These are phyloP conservation scores for Hormaphis cornu DNA, from an alignment of 1,140 invertebrate genomes.

Conservation along the genomic window DNA sequence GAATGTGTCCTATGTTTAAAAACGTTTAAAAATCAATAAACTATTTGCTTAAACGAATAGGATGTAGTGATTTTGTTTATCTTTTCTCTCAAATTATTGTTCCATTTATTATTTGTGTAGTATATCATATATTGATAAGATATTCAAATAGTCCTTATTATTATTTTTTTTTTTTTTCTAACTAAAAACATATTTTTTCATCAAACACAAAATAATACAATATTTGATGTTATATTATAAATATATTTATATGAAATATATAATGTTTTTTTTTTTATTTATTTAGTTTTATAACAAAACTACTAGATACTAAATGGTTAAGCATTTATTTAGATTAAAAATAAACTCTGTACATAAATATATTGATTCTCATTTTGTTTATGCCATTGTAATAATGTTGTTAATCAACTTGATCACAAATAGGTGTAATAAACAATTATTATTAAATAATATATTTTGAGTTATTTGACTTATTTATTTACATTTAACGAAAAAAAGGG, in stretches of 20 bases:
- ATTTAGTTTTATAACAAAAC: slow-evolving; percentile 19
- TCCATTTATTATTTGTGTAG: background rate
- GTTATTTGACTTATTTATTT: too few species aligned
- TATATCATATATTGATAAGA: background rate
- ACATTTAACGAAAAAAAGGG: too few species aligned
- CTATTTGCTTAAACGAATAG: background rate
- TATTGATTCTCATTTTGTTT: slow-evolving; percentile 10
- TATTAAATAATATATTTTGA: too few species aligned
- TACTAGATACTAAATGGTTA: slow-evolving; percentile 7
- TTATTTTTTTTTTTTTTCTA: background rate
- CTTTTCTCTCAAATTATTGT: background rate
- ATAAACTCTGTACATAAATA: slow-evolving; percentile 16
- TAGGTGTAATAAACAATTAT: background rate
- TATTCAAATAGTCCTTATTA: background rate
- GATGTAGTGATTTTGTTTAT: background rate
- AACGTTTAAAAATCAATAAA: background rate
- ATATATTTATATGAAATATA: too few species aligned
- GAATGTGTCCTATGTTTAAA: background rate
- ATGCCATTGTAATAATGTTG: background rate
- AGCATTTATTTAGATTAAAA: slow-evolving; percentile 18
- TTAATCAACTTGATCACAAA: background rate
- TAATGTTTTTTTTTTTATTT: slow-evolving; percentile 5
- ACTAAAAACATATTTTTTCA: background rate
- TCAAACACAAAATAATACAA: background rate
- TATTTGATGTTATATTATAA: slow-evolving; percentile 15